Evolutionary conservation across 2,113 vertebrate genomes (phyloP).

Genomic region (Pelecanoides urinatrix): DNA sequence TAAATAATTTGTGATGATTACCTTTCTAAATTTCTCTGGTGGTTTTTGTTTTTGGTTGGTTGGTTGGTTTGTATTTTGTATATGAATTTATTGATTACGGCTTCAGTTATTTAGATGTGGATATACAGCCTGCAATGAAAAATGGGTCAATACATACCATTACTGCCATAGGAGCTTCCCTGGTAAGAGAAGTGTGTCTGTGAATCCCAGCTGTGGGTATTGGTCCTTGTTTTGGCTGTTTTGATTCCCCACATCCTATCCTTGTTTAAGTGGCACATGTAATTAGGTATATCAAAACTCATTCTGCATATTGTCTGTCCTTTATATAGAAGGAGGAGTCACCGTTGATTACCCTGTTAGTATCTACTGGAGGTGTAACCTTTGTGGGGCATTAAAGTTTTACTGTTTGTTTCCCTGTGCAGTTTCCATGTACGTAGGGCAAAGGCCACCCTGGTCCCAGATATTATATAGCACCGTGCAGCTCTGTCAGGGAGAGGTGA

Average conservation of each 20-base stretch:
- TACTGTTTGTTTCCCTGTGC: background rate
- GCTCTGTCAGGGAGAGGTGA: background rate
- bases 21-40: background rate
- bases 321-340: background rate
- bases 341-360: background rate
- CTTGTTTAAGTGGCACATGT: background rate
- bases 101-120: background rate
- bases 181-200: background rate
- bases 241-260: background rate
- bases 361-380: accelerated
- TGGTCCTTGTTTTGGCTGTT: background rate
- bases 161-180: background rate
- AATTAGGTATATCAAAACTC: background rate
- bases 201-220: background rate
- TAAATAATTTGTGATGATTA: background rate
- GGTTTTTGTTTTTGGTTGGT: background rate
- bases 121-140: background rate
- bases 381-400: background rate
- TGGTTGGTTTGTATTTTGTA: background rate
- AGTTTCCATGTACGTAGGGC: background rate
- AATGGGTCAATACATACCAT: background rate
- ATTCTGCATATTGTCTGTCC: background rate
- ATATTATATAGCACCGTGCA: background rate
- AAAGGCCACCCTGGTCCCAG: background rate
- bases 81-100: background rate